Evolutionary conservation across 2,113 vertebrate species (phyloP).

Genomic region (Oncorhynchus gorbuscha): DNA sequence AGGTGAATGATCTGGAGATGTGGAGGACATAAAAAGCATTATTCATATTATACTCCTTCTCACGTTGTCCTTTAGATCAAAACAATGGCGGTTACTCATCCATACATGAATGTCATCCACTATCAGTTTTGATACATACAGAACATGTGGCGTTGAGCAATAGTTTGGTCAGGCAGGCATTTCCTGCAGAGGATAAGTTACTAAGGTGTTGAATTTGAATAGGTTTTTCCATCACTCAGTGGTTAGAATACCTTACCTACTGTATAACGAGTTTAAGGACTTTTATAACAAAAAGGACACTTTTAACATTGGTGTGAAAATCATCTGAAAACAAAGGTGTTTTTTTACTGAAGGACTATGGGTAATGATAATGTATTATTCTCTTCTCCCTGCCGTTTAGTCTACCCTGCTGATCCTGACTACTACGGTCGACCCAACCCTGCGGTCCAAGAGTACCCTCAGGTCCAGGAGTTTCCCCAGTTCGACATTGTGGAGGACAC

Average conservation of each 20-base stretch:
- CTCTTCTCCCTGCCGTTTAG: slow-evolving; percentile 47
- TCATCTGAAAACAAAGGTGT: background rate
- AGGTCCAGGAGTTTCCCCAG: slow-evolving; percentile 82
- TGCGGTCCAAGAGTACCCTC: slow-evolving; percentile 80
- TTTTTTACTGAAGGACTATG: background rate
- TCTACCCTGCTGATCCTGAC: slow-evolving; percentile 84
- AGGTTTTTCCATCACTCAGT: background rate
- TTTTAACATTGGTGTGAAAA: background rate
- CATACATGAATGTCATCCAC: background rate
- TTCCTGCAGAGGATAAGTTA: background rate
- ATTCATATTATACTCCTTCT: background rate
- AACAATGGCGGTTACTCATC: background rate
- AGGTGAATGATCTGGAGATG: slow-evolving; percentile 1
- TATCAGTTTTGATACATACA: background rate
- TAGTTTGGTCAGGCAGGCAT: background rate
- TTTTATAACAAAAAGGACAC: background rate
- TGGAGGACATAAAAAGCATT: background rate
- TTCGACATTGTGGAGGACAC: slow-evolving; percentile 83
- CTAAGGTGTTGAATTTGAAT: background rate
- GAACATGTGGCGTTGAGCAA: background rate
- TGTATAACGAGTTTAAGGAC: background rate
- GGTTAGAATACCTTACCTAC: no score
- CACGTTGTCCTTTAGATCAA: background rate
- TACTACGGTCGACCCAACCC: slow-evolving; percentile 78
- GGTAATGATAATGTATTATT: background rate